These are phyloP conservation scores for Lanistes nyassanus DNA, from an alignment of 1,140 invertebrate genomes.

Conservation along the genomic window DNA sequence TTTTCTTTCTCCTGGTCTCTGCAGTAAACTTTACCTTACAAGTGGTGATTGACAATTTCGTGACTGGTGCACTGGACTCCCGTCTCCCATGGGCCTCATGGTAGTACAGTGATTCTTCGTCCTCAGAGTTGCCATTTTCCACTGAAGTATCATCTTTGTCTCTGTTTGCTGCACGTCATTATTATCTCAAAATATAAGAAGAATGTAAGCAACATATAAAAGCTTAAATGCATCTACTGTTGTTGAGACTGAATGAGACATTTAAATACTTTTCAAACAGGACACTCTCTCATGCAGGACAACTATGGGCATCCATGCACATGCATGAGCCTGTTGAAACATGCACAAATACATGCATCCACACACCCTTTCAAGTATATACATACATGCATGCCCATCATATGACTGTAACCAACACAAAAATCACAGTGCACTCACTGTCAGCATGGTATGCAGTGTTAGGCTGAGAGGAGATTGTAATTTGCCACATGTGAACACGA, in stretches of 20 bases:
- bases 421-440: background rate
- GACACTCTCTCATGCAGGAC: no score
- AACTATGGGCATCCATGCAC: background rate
- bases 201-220: no score
- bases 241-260: no score
- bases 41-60: constrained; percentile 53
- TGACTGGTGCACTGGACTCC: constrained; percentile 27
- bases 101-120: constrained; percentile 1
- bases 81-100: constrained; percentile 9
- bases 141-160: constrained; percentile 33
- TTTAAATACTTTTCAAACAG: no score
- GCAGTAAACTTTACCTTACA: constrained; percentile 44
- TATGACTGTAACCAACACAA: background rate
- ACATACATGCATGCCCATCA: background rate
- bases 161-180: background rate
- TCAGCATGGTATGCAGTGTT: constrained; percentile 24
- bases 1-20: no score
- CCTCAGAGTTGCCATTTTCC: constrained; percentile 2
- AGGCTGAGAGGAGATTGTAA: constrained; percentile 86
- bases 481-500: constrained; percentile 95
- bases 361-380: no score
- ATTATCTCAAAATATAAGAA: no score
- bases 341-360: background rate
- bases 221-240: no score
- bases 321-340: no score